Base-by-base conservation (phyloP, 2,888 invertebrate species). In the Temnothorax unifasciatus region DNA sequence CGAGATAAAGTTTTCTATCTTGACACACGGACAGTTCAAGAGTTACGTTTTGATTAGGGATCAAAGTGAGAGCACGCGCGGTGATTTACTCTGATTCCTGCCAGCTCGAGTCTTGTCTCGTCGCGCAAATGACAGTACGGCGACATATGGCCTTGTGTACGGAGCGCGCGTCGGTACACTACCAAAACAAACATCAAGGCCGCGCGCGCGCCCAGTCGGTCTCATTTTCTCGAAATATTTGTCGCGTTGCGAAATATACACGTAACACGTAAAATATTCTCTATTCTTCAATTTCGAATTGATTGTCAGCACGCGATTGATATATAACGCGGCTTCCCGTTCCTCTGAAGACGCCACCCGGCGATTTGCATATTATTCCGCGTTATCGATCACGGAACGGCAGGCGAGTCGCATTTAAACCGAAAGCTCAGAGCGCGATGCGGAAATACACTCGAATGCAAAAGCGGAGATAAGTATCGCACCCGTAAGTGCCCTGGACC, bases 301-400 rank as follows among this genome's bases (percentile, higher is more conserved):
- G 21, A 66, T 44, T 44, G 25, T 21, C 64, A 8, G n/a, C 2
- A 18, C 9, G 61, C 61, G 8, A 41, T 41, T 41, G 41, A 41
- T 41, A 41, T 66, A 21, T 21, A 64, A 41, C 15, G 44, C 66
- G 9, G 25, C 21, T 25, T 8, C 44, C 15, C 21, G n/a, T 63
- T 21, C 8, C 25, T 21, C 15, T 18, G 29, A 47, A 66, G 18
- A 25, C 2, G 25, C 44, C 44, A 25, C 8, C 25, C 44, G 66
- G 63, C 38, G 25, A 64, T 66, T 66, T 66, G 18, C 44, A 66
- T 66, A 44, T 47, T 66, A 9, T 66, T 44, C 25, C 64, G 44
- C 44, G 64, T 66, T 44, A 66, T 66, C 44, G 44, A 66, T 66
- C 25, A 18, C 25, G 25, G 44, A 29, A 9, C 9, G 25, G 64